These are phyloP conservation scores for Polyergus mexicanus DNA, from an alignment of 1,140 invertebrate genomes.

Conservation along the genomic window DNA sequence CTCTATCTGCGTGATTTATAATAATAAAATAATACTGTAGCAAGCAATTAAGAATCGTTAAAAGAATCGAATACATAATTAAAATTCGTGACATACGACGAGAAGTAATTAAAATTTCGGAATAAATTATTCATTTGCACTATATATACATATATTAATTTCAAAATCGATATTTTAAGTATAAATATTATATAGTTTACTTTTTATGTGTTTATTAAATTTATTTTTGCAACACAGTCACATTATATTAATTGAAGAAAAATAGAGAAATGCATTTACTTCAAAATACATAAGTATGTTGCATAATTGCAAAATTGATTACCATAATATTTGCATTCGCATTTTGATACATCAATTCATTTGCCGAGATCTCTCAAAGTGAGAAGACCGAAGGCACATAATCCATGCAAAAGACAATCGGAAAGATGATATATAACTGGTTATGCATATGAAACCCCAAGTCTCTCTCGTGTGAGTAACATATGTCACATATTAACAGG, in stretches of 20 bases:
- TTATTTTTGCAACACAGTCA: background rate
- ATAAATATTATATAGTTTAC: background rate
- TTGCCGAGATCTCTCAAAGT: background rate
- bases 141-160: conserved; percentile 5
- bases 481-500: conserved; percentile 80
- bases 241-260: background rate
- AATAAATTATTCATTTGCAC: conserved; percentile 46
- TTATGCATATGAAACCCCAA: conserved; percentile 74
- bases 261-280: background rate
- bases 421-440: conserved; percentile 70
- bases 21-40: background rate
- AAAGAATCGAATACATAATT: conserved; percentile 29
- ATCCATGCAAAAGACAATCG: conserved; percentile 44
- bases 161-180: background rate
- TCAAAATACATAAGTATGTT: background rate
- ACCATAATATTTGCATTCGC: conserved; percentile 8
- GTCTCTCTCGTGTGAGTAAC: conserved; percentile 68
- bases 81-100: conserved; percentile 47
- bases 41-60: conserved; percentile 36
- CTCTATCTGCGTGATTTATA: conserved; percentile 58
- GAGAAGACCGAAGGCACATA: conserved; percentile 43
- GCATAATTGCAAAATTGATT: conserved; percentile 2
- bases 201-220: conserved; percentile 40
- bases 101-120: conserved; percentile 44
- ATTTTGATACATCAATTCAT: conserved; percentile 34